Percentiles rank a stretch among this genome's conserved stretches.
phyloP scores from a whole-genome alignment of 1,140 invertebrate genomes.

The Lamellibrachia luymesi region DNA sequence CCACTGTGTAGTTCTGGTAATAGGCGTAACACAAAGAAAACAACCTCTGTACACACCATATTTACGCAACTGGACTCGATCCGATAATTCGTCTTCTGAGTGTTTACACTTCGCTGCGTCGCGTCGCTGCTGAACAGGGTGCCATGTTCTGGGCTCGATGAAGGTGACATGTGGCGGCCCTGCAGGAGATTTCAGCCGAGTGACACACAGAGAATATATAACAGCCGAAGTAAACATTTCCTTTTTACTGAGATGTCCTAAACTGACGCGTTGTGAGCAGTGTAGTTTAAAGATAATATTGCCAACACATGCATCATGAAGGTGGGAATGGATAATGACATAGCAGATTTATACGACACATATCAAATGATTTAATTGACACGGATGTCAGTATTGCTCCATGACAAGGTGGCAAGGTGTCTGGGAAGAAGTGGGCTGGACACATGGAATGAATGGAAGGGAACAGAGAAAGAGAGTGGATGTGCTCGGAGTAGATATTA shows the following conservation, averaged over 20 bases:
- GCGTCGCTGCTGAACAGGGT: conserved; percentile 16
- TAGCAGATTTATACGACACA: too few relatives aligned
- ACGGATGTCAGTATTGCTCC: too few relatives aligned
- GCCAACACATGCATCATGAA: too few relatives aligned
- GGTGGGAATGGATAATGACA: too few relatives aligned
- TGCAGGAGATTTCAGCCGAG: conserved; percentile 21
- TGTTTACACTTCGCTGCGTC: conserved; percentile 20
- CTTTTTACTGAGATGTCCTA: background rate
- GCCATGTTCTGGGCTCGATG: conserved; percentile 34
- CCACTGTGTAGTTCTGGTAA: background rate
- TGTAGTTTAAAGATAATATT: too few relatives aligned
- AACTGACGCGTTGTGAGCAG: too few relatives aligned
- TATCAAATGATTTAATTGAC: too few relatives aligned
- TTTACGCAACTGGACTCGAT: conserved; percentile 28
- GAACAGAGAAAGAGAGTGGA: too few relatives aligned
- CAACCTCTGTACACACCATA: conserved; percentile 8
- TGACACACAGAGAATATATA: background rate
- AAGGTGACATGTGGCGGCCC: conserved; percentile 32
- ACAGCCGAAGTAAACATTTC: background rate
- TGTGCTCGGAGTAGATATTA: too few relatives aligned
- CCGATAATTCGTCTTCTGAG: background rate
- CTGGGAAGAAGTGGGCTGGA: too few relatives aligned
- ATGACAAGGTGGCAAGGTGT: too few relatives aligned
- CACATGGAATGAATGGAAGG: too few relatives aligned
- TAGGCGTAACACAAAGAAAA: background rate